Conservation (phyloP, 1,140 invertebrate species). For the Drosophila suzukii region DNA sequence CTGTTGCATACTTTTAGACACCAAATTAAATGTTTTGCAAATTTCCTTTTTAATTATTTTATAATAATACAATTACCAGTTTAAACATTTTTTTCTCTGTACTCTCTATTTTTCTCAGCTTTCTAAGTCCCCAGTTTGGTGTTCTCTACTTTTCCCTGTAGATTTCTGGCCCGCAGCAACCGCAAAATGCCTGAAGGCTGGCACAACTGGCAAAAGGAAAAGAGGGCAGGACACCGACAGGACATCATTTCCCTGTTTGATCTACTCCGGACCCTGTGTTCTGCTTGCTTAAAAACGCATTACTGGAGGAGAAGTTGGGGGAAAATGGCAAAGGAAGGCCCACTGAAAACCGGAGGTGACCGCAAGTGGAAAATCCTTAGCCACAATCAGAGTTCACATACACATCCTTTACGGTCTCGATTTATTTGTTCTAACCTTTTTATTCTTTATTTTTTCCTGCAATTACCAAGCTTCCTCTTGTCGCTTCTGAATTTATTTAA, state of each 20-base stretch:
- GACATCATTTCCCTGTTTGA: slow-evolving; percentile 61
- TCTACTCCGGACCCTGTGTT: slow-evolving; percentile 32
- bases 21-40: background rate
- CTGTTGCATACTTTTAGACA: background rate
- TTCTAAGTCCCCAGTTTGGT: slow-evolving; percentile 4
- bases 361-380: slow-evolving; percentile 66
- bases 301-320: slow-evolving; percentile 26
- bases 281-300: slow-evolving; percentile 73
- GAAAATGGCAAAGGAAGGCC: slow-evolving; percentile 35
- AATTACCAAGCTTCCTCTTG: slow-evolving; percentile 14
- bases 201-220: slow-evolving; percentile 16
- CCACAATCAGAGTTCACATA: slow-evolving; percentile 53
- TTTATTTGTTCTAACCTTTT: slow-evolving; percentile 8
- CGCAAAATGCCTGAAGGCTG: slow-evolving; percentile 48
- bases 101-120: background rate
- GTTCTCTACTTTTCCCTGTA: slow-evolving; percentile 3
- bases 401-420: slow-evolving; percentile 15
- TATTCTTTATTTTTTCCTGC: slow-evolving; percentile 14
- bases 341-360: slow-evolving; percentile 43
- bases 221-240: slow-evolving; percentile 32
- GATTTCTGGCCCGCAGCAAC: slow-evolving; percentile 41
- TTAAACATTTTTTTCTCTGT: background rate
- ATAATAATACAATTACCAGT: no score
- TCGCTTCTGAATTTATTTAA: slow-evolving; percentile 1
- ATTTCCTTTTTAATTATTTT: background rate